phyloP scores from a whole-genome alignment of 1,140 invertebrate genomes.

The Apocrypta bakeri region DNA sequence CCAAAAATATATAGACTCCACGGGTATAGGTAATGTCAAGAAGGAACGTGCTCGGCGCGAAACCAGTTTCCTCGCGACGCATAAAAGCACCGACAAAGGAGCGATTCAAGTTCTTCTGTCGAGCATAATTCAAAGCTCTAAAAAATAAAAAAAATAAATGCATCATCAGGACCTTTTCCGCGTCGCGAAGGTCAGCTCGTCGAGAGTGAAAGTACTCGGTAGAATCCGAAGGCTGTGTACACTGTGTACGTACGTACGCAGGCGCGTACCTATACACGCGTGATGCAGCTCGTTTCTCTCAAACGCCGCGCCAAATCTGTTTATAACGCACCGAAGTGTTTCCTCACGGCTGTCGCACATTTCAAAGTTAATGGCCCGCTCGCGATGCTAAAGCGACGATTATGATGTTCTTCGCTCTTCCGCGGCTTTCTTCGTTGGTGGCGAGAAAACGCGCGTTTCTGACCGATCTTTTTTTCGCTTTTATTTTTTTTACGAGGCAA shows the following conservation, averaged over 20 bases:
- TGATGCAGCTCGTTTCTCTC: not conserved
- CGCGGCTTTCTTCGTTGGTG: slow-evolving; percentile 16
- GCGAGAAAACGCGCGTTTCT: not conserved
- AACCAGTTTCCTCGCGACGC: too few species aligned
- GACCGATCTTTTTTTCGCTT: not conserved
- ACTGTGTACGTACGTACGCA: not conserved
- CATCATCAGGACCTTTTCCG: slow-evolving; percentile 18
- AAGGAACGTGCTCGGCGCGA: too few species aligned
- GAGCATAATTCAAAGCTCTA: not conserved
- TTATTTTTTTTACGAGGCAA: too few species aligned
- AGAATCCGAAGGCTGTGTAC: not conserved
- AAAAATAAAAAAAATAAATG: slow-evolving; percentile 57
- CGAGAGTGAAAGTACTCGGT: not conserved
- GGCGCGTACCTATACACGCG: too few species aligned
- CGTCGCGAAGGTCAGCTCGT: slow-evolving; percentile 46
- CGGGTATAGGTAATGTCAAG: too few species aligned
- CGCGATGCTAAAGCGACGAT: not conserved
- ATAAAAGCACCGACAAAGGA: not conserved
- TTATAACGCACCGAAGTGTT: slow-evolving; percentile 5
- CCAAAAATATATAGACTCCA: too few species aligned
- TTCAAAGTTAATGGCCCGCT: not conserved
- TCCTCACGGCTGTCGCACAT: slow-evolving; percentile 9
- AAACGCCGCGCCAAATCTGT: not conserved
- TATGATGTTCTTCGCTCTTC: not conserved
- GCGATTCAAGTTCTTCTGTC: not conserved